Percentiles rank a stretch among this genome's conserved stretches.
phyloP scores from a whole-genome alignment of 2,797 vertebrate genomes.

The Acanthurus tractus region DNA sequence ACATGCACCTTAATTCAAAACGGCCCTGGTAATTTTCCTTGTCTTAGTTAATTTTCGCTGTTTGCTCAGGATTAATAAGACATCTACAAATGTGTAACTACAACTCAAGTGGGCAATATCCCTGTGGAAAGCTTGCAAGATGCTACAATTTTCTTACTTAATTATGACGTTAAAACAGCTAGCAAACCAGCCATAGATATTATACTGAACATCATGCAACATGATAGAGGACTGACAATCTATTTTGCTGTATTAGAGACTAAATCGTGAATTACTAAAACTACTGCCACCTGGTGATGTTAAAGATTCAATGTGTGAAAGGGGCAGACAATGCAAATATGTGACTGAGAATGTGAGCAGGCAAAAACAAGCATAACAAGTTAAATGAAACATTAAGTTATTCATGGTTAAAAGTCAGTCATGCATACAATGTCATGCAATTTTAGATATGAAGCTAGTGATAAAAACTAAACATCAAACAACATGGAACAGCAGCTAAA shows the following conservation, averaged over 20 bases:
- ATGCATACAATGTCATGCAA: constrained; percentile 80
- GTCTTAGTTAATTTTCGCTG: neutral
- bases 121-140: neutral
- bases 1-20: constrained; percentile 43
- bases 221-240: neutral
- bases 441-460: constrained; percentile 40
- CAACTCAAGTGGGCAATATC: neutral
- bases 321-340: constrained; percentile 70
- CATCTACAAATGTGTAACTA: neutral
- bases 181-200: neutral
- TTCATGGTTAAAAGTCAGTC: constrained; percentile 56
- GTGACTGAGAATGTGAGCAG: constrained; percentile 70
- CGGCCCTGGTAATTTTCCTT: neutral
- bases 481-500: constrained; percentile 57
- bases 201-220: neutral
- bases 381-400: constrained; percentile 53
- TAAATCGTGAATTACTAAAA: neutral
- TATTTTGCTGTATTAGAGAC: neutral
- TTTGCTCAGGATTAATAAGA: neutral
- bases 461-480: constrained; percentile 37
- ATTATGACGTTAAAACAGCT: neutral
- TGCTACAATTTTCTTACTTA: neutral
- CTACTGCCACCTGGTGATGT: neutral
- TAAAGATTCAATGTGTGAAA: constrained; percentile 60
- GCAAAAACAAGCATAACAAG: constrained; percentile 60